A percentile compares a stretch with the other conserved stretches of the same genome.
Evolutionary conservation across 2,797 vertebrate genomes (phyloP).

Genomic region (Xenopus petersii): DNA sequence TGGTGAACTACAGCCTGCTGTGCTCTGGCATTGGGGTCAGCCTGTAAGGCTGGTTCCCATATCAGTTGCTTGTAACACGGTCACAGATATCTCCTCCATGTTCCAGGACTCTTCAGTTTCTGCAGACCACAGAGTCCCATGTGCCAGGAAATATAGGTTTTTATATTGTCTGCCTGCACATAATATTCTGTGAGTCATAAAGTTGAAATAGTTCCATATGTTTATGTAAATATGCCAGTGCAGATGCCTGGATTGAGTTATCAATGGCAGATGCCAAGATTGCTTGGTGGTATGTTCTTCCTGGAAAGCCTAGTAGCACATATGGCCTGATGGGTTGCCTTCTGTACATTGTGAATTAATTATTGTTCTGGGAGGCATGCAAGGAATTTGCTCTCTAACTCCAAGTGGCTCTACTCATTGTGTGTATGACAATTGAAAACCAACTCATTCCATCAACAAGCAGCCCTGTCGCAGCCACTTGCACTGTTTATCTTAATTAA

Average conservation of each 20-base stretch:
- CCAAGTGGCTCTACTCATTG: slow-evolving; percentile 21
- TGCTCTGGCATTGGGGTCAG: no score
- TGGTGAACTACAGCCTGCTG: no score
- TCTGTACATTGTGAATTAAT: slow-evolving; percentile 41
- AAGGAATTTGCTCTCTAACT: slow-evolving; percentile 32
- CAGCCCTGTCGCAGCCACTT: slow-evolving; percentile 32
- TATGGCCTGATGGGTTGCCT: slow-evolving; percentile 25
- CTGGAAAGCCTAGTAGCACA: slow-evolving; percentile 33
- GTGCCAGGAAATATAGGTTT: no score
- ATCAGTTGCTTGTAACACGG: no score
- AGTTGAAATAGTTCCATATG: no score
- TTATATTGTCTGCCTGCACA: no score
- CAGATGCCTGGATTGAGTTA: slow-evolving; percentile 5
- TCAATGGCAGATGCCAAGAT: slow-evolving; percentile 34
- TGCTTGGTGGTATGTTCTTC: slow-evolving; percentile 22
- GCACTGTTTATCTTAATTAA: slow-evolving; percentile 32
- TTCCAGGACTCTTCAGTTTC: no score
- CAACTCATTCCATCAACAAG: slow-evolving; percentile 34
- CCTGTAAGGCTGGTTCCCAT: no score
- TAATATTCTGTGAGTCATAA: no score
- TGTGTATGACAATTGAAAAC: slow-evolving; percentile 30
- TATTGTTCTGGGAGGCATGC: slow-evolving; percentile 37
- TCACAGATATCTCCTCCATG: no score
- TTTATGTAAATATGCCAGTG: background rate
- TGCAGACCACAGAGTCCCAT: no score